Percentiles rank a stretch among this genome's conserved stretches.
Evolutionary conservation across 1,140 invertebrate species (phyloP).

Genomic region (Monochamus saltuarius): DNA sequence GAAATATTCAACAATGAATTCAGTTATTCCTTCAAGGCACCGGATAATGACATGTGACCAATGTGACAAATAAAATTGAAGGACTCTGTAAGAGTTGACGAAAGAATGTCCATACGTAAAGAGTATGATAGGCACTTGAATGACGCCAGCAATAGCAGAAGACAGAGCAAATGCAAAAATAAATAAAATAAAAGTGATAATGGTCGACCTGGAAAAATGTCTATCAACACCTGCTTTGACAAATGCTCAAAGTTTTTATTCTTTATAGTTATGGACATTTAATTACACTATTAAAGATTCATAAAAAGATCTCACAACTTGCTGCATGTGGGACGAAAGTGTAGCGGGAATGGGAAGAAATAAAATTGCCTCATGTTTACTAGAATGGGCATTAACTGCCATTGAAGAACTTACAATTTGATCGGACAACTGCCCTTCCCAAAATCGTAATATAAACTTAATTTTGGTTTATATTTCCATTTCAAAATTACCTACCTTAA

Average conservation of each 20-base stretch:
- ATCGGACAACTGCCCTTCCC: constrained; percentile 7
- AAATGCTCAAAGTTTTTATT: constrained; percentile 25
- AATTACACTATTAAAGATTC: constrained; percentile 17
- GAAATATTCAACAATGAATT: too few species aligned
- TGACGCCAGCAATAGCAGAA: too few species aligned
- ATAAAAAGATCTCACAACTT: not conserved
- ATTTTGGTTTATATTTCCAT: too few species aligned
- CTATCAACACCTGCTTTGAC: constrained; percentile 15
- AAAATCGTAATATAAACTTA: not conserved
- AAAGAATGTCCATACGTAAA: too few species aligned
- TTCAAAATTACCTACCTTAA: too few species aligned
- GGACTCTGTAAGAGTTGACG: too few species aligned
- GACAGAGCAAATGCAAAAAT: too few species aligned
- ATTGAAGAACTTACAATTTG: constrained; percentile 17
- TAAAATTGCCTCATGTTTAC: constrained; percentile 19
- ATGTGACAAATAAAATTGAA: too few species aligned
- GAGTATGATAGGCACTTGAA: too few species aligned
- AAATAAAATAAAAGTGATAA: not conserved
- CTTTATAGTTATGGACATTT: constrained; percentile 15
- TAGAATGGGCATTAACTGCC: not conserved
- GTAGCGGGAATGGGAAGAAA: constrained; percentile 17
- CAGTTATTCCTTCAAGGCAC: too few species aligned
- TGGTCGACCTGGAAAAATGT: constrained; percentile 18
- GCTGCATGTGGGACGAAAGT: constrained; percentile 23
- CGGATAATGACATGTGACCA: too few species aligned